A percentile compares a stretch with the other conserved stretches of the same genome.
phyloP scores from a whole-genome alignment of 2,888 invertebrate species.

The Halocaridina rubra region DNA sequence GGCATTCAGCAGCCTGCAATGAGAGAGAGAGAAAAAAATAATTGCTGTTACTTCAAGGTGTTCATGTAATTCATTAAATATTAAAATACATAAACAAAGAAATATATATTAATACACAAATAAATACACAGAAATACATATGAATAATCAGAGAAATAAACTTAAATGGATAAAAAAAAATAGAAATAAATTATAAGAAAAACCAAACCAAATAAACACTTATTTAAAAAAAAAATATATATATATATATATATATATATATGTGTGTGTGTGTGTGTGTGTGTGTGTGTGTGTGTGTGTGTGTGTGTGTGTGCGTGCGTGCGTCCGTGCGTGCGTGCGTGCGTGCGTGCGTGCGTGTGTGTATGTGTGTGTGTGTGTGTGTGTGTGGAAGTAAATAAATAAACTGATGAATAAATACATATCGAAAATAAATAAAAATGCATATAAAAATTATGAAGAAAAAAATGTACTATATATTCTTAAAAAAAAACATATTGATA shows the following conservation, averaged over 20 bases:
- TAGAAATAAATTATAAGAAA: background rate
- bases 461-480: background rate
- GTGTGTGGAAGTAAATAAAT: background rate
- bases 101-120: slow-evolving; percentile 13
- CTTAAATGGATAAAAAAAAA: background rate
- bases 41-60: background rate
- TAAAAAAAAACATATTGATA: background rate
- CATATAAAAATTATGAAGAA: background rate
- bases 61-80: background rate
- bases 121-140: background rate
- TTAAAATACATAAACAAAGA: background rate
- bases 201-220: background rate
- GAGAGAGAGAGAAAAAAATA: slow-evolving; percentile 71
- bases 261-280: slow-evolving; percentile 1
- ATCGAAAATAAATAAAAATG: too few species aligned
- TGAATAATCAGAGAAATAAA: background rate
- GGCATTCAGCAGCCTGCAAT: slow-evolving; percentile 88
- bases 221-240: background rate
- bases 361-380: background rate
- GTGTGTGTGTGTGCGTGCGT: background rate
- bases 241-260: background rate
- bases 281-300: background rate
- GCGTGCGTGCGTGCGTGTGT: background rate
- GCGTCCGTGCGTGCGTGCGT: background rate
- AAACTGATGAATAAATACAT: too few species aligned